These are phyloP conservation scores for Myotis pilosus DNA, from an alignment of 2,797 vertebrate genomes.

Conservation along the genomic window DNA sequence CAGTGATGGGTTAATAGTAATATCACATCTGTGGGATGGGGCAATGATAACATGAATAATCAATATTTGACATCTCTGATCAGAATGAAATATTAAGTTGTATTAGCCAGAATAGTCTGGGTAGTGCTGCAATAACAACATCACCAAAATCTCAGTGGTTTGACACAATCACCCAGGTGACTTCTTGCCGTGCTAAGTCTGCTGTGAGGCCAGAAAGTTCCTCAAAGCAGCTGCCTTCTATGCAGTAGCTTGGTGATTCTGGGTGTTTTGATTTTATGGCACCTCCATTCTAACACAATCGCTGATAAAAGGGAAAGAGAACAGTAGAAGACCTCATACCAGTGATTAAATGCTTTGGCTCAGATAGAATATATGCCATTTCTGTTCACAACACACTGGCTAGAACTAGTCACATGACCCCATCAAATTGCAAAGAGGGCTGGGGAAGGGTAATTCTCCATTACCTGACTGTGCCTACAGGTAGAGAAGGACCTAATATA, in stretches of 20 bases:
- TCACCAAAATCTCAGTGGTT: neutral
- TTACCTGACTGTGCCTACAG: neutral
- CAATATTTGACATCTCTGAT: neutral
- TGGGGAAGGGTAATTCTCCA: neutral
- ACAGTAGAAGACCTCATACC: neutral
- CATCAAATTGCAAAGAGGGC: neutral
- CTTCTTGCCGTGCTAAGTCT: neutral
- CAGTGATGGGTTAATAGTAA: neutral
- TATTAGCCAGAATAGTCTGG: neutral
- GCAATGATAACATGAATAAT: neutral
- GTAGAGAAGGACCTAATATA: neutral
- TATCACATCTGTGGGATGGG: neutral
- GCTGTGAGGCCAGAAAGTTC: neutral
- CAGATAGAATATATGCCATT: neutral
- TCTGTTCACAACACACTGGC: neutral
- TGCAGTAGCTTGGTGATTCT: neutral
- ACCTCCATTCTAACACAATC: neutral
- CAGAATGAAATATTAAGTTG: neutral
- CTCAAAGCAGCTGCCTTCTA: neutral
- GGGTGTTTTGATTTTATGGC: neutral
- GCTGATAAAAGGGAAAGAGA: neutral
- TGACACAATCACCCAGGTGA: neutral
- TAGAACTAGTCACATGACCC: neutral
- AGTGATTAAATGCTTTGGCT: neutral
- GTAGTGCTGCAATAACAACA: neutral